These are phyloP conservation scores for Pseudorectes ferrugineus DNA, from an alignment of 2,113 vertebrate genomes.

Conservation along the genomic window DNA sequence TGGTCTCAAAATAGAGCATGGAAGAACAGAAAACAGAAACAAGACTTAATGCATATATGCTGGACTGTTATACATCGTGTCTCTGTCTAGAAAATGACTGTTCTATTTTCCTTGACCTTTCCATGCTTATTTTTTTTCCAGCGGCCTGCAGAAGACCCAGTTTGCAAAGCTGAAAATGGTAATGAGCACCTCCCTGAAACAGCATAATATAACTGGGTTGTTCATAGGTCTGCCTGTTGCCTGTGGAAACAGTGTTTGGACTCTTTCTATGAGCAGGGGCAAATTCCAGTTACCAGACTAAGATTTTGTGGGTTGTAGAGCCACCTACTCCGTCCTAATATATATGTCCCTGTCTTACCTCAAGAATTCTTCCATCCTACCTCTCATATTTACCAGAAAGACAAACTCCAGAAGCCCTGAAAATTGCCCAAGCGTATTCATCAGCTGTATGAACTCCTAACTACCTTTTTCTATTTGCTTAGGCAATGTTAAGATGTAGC, in stretches of 20 bases:
- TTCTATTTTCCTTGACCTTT: background rate
- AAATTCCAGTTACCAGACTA: background rate
- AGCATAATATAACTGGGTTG: background rate
- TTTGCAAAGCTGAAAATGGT: constrained; percentile 66
- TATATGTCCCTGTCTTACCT: background rate
- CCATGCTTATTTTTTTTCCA: constrained; percentile 46
- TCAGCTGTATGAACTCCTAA: background rate
- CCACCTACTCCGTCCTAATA: background rate
- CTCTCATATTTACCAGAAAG: background rate
- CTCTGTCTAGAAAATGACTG: background rate
- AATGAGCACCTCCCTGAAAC: constrained; percentile 23
- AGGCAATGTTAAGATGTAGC: background rate
- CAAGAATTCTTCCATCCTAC: background rate
- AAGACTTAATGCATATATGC: background rate
- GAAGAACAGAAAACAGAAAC: background rate
- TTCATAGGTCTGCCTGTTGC: background rate
- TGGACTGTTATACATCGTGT: background rate
- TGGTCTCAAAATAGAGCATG: background rate
- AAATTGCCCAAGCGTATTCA: background rate
- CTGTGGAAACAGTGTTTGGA: background rate
- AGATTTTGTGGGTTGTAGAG: background rate
- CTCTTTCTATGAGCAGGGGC: background rate
- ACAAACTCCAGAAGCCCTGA: background rate
- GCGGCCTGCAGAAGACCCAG: constrained; percentile 71
- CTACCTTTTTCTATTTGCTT: background rate